Evolutionary conservation across 2,797 vertebrate species (phyloP).

Genomic region (Phalloptychus januarius): DNA sequence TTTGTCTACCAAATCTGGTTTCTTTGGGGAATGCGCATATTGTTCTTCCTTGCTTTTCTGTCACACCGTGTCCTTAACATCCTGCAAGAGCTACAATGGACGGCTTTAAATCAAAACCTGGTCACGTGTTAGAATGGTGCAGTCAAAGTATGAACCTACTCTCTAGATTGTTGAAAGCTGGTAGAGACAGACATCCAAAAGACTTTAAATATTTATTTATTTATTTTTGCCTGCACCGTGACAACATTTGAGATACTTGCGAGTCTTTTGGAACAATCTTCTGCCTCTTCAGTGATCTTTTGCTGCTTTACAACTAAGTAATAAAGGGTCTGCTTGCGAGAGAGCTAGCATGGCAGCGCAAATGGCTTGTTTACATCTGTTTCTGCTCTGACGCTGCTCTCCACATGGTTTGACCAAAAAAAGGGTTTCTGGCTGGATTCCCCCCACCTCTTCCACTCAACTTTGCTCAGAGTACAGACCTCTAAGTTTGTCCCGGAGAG

Average conservation of each 20-base stretch:
- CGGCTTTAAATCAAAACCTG: no score
- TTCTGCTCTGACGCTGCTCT: slow-evolving; percentile 41
- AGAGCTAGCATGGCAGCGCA: slow-evolving; percentile 59
- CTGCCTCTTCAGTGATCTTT: slow-evolving; percentile 2
- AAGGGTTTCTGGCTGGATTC: slow-evolving; percentile 23
- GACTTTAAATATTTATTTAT: no score
- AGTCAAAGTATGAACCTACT: neutral
- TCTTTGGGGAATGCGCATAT: no score
- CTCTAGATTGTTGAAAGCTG: no score
- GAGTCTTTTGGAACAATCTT: neutral
- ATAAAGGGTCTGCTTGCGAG: slow-evolving; percentile 34
- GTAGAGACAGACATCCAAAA: no score
- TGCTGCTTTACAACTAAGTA: slow-evolving; percentile 15
- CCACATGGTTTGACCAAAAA: slow-evolving; percentile 24
- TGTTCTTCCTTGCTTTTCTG: no score
- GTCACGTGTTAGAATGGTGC: no score
- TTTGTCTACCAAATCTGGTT: no score
- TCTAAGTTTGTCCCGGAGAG: slow-evolving; percentile 27
- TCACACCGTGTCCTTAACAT: no score
- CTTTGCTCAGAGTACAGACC: slow-evolving; percentile 33
- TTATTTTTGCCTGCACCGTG: neutral
- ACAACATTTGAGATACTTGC: neutral
- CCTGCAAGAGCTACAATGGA: no score
- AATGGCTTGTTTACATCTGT: slow-evolving; percentile 72
- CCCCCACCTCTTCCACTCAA: slow-evolving; percentile 23